Conservation (phyloP, 2,113 vertebrate genomes). For the Plecotus auritus region DNA sequence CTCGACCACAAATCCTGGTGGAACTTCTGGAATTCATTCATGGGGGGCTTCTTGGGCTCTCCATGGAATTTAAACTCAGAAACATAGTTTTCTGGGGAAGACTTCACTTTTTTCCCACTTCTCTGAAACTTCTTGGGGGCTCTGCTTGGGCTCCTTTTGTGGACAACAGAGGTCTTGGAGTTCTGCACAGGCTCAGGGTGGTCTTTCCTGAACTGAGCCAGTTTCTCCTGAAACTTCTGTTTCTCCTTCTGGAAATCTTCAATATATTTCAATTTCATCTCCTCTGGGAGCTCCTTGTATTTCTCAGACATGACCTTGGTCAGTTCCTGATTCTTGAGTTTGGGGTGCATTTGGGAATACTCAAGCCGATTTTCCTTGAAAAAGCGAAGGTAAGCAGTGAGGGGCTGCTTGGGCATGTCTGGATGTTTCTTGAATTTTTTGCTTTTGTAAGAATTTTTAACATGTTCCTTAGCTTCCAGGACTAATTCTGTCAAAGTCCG, state of each 20-base stretch:
- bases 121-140: slow-evolving; percentile 84
- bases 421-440: background rate
- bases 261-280: slow-evolving; percentile 93
- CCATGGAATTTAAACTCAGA: slow-evolving; percentile 89
- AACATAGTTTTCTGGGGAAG: slow-evolving; percentile 78
- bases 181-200: slow-evolving; percentile 89
- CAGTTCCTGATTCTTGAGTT: slow-evolving; percentile 91
- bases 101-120: slow-evolving; percentile 86
- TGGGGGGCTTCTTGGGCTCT: slow-evolving; percentile 92
- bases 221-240: slow-evolving; percentile 85
- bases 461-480: background rate
- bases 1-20: slow-evolving; percentile 93
- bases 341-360: background rate
- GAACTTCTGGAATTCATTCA: slow-evolving; percentile 94
- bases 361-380: background rate
- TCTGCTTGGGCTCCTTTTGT: slow-evolving; percentile 88
- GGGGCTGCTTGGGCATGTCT: slow-evolving; percentile 84
- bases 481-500: background rate
- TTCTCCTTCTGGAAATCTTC: slow-evolving; percentile 92
- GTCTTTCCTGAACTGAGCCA: slow-evolving; percentile 88
- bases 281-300: slow-evolving; percentile 89
- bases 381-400: slow-evolving; percentile 90
- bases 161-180: slow-evolving; percentile 84
- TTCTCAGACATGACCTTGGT: slow-evolving; percentile 93
- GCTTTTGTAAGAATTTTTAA: rapidly evolving